Evolutionary conservation across 2,888 invertebrate species (phyloP), one percentile per base, ranked within the genome.

Genomic region (Cordilura impudica): DNA sequence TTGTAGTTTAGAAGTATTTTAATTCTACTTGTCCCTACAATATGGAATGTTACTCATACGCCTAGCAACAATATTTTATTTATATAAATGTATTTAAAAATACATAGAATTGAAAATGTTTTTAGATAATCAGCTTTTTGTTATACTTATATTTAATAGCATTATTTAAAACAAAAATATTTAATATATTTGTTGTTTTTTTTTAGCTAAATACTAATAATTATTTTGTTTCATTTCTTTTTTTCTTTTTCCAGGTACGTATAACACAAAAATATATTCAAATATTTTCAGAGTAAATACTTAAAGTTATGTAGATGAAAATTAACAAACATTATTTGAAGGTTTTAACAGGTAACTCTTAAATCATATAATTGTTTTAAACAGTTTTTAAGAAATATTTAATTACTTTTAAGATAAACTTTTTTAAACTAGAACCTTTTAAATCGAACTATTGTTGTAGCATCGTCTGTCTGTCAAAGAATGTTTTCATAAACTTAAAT

Each of bases 201-300:
- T 29, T 16, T 65, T 8, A 21, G 3, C 31, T 7, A 58, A 45
- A 60, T 31, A 66, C 72, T 80, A 66, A 72, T 80, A 14, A 23
- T 35, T 53, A 49, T 16, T 31, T 71, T 78, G 49, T 78, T 10
- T 53, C 8, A 69, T 54, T 71, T 63, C 35, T 76, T 19, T 72
- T 29, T 21, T 58, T 58, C 45, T 58, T 63, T 70, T 67, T 78
- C 43, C 75, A 83, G 83, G 83, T 83, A 83, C 63, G 83, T 82
- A 83, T 83, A 43, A 63, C 70, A 69, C 31, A 56, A 58, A 39
- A 39, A 39, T 39, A 39, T 39, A n/a, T 39, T 39, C n/a, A 39
- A 26, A 26, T 39, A 39, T 58, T 51, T 31, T 10, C 14, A 47
- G 21, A 35, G 7, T 10, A 23, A 16, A 21, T 43, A 16, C 10